Conservation (phyloP, 2,888 invertebrate species). For the Drosophila buzzatii region DNA sequence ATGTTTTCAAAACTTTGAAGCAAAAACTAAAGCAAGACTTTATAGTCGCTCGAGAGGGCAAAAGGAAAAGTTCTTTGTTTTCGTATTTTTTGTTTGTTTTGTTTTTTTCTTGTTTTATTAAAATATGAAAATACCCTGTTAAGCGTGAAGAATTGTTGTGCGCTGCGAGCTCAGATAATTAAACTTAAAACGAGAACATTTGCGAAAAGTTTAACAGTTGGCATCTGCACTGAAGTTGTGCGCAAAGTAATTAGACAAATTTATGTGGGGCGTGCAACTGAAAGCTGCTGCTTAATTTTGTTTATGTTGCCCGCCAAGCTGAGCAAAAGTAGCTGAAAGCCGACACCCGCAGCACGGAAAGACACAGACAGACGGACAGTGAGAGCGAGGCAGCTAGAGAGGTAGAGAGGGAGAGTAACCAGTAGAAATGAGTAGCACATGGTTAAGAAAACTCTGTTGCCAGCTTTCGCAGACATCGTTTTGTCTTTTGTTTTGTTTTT, state of each 20-base stretch:
- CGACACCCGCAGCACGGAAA: slow-evolving; percentile 19
- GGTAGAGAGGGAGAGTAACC: not conserved
- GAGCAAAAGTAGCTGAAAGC: slow-evolving; percentile 37
- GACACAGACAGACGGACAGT: not conserved
- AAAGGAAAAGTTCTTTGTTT: slow-evolving; percentile 4
- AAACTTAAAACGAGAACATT: slow-evolving; percentile 61
- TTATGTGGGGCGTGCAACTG: slow-evolving; percentile 53
- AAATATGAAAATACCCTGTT: slow-evolving; percentile 7
- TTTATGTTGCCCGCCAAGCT: slow-evolving; percentile 45
- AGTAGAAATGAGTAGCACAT: slow-evolving; percentile 13
- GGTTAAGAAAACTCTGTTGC: slow-evolving; percentile 28
- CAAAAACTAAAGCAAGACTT: not conserved
- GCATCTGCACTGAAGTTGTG: slow-evolving; percentile 49
- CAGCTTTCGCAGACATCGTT: slow-evolving; percentile 23
- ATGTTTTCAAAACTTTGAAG: not conserved
- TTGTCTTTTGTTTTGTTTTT: not conserved
- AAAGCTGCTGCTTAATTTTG: slow-evolving; percentile 61
- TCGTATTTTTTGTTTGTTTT: not conserved
- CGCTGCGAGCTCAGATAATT: slow-evolving; percentile 42
- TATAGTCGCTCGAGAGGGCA: not conserved
- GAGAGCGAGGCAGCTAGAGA: not conserved
- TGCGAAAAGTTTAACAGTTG: slow-evolving; percentile 56
- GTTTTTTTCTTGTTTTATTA: not conserved
- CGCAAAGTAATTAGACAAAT: slow-evolving; percentile 63
- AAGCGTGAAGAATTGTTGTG: slow-evolving; percentile 6